Base-by-base conservation (phyloP, 2,888 invertebrate genomes). In the Drosophila mimetica region DNA sequence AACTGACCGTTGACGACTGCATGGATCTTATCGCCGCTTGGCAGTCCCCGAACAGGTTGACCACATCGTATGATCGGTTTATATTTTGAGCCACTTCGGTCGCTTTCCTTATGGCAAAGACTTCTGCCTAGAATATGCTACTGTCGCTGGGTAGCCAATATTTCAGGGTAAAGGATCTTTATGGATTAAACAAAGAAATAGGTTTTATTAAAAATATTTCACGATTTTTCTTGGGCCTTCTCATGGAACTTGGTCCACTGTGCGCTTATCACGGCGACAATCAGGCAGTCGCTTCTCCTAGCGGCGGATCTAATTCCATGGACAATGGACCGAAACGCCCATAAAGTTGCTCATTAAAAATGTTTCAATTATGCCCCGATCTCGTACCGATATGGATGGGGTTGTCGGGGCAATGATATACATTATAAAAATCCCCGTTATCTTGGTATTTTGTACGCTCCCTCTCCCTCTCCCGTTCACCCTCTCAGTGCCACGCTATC, bases 261-360 rank as follows among this genome's bases (percentile, higher is more conserved):
- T 59, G 18, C 34, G 3, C 25, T 32, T 50, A 51, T 50, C 64
- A 64, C 22, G 2, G n/a, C 44, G 36, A 22, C 28, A 30, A 41
- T 30, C 46, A 16, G 8, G 9, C 8, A 14, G 18, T 34, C 4
- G n/a, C 0, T n/a, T 18, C 1, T n/a, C 32, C 16, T n/a, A n/a
- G 20, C 32, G 2, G 8, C 13, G 39, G 4, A 20, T 34, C 51
- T 57, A 58, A 58, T 47, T 41, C 39, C 58, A 47, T 34, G 42
- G 34, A 58, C 50, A 67, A 46, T 61, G 52, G 47, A 13, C 52
- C 20, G 48, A 30, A 44, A 36, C 8, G 28, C 30, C 48, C 13
- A 42, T 58, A 61, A 61, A 55, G 70, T 58, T 61, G 66, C 74
- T 75, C 77, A 77, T 85, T 83, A 71, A 65, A 48, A 32, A 63